These are phyloP conservation scores for Stomatorhinus ivindoensis DNA, from an alignment of 2,113 vertebrate species.

Conservation along the genomic window DNA sequence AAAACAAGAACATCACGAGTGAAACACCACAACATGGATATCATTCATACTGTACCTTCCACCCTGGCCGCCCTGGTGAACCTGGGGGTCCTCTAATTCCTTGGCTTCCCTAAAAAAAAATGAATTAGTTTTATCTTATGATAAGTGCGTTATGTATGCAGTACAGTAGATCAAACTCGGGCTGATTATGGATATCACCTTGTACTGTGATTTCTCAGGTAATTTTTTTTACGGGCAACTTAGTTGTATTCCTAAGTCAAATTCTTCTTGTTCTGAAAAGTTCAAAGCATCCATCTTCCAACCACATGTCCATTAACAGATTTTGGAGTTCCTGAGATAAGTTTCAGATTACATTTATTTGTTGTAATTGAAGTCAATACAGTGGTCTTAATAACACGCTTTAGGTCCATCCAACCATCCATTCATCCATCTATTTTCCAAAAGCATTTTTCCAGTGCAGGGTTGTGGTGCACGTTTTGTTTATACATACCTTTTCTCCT, in stretches of 20 bases:
- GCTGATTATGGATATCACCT: not conserved
- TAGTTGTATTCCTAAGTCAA: not conserved
- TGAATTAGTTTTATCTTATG: not conserved
- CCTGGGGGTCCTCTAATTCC: conserved; percentile 47
- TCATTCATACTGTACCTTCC: conserved; percentile 44
- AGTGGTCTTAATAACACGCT: not conserved
- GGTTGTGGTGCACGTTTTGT: not conserved
- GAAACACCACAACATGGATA: not conserved
- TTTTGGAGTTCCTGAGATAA: not conserved
- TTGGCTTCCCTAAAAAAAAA: conserved; percentile 38
- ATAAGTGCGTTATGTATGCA: not conserved
- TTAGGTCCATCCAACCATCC: not conserved
- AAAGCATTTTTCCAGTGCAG: not conserved
- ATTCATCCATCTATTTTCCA: not conserved
- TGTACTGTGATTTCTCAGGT: not conserved
- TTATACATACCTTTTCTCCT: conserved; percentile 36
- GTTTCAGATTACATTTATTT: not conserved
- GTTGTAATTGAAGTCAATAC: not conserved
- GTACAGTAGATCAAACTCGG: not conserved
- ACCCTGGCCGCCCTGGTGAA: conserved; percentile 45
- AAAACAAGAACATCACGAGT: not conserved
- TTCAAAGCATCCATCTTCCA: not conserved
- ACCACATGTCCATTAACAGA: not conserved
- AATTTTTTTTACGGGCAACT: not conserved
- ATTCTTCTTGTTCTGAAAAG: not conserved